phyloP scores from a whole-genome alignment of 1,140 invertebrate genomes.

The Atta cephalotes region DNA sequence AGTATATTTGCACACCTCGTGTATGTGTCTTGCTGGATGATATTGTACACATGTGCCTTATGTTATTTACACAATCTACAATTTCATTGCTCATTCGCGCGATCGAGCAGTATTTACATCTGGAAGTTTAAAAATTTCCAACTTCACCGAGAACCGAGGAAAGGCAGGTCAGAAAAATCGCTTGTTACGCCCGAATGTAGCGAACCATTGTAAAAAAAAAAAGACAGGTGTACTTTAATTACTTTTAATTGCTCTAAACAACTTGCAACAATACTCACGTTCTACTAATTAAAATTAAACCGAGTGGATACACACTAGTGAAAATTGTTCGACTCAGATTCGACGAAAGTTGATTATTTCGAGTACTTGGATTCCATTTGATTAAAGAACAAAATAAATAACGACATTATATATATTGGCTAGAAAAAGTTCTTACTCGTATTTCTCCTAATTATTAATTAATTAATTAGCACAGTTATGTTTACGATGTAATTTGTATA shows the following conservation, averaged over 20 bases:
- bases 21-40: constrained; percentile 44
- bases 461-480: constrained; percentile 1
- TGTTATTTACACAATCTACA: constrained; percentile 61
- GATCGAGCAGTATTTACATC: constrained; percentile 44
- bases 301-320: not conserved
- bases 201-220: not conserved
- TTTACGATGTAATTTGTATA: not conserved
- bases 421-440: not conserved
- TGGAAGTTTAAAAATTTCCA: constrained; percentile 35
- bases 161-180: constrained; percentile 15
- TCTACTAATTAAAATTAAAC: constrained; percentile 52
- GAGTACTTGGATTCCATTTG: not conserved
- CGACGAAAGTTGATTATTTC: not conserved
- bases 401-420: not conserved
- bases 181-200: not conserved
- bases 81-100: constrained; percentile 62
- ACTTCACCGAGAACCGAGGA: not conserved
- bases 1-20: constrained; percentile 64
- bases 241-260: constrained; percentile 50
- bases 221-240: constrained; percentile 43
- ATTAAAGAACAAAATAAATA: not conserved
- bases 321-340: not conserved
- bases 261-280: constrained; percentile 28
- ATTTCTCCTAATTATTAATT: not conserved
- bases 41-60: constrained; percentile 51